Conservation (phyloP, 1,140 invertebrate species). For the Diorhabda elongata region DNA sequence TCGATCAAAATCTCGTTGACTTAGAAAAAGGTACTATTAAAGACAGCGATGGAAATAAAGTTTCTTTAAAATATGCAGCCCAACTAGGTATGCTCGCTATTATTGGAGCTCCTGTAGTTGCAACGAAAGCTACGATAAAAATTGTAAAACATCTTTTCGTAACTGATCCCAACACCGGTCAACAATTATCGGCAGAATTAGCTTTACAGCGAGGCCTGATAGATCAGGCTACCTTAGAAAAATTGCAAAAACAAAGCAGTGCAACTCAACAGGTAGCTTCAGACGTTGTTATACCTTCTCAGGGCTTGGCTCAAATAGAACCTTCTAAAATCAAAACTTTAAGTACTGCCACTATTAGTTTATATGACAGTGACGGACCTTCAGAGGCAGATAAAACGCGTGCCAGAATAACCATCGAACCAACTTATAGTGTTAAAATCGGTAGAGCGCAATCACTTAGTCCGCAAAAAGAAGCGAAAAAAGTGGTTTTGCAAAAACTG, state of each 20-base stretch:
- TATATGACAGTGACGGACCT: conserved; percentile 44
- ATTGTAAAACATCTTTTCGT: conserved; percentile 62
- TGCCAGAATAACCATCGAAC: conserved; percentile 59
- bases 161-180: conserved; percentile 71
- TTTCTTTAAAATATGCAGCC: conserved; percentile 69
- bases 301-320: conserved; percentile 40
- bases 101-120: conserved; percentile 65
- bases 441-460: conserved; percentile 55
- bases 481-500: conserved; percentile 73
- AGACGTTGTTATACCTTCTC: conserved; percentile 38
- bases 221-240: conserved; percentile 58
- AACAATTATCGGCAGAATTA: conserved; percentile 71
- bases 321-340: conserved; percentile 43
- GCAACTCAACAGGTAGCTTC: conserved; percentile 2
- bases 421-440: conserved; percentile 63
- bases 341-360: conserved; percentile 42
- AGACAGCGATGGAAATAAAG: conserved; percentile 59
- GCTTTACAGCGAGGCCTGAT: conserved; percentile 75
- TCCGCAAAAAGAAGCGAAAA: conserved; percentile 59
- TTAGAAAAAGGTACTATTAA: conserved; percentile 67
- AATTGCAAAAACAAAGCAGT: conserved; percentile 49
- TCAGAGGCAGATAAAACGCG: conserved; percentile 58
- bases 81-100: conserved; percentile 69
- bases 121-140: conserved; percentile 54
- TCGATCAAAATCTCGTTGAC: conserved; percentile 71